A percentile compares a stretch with the other conserved stretches of the same genome.
Conservation (phyloP, 2,888 invertebrate species). For the Brachypalpus laphriformis region DNA sequence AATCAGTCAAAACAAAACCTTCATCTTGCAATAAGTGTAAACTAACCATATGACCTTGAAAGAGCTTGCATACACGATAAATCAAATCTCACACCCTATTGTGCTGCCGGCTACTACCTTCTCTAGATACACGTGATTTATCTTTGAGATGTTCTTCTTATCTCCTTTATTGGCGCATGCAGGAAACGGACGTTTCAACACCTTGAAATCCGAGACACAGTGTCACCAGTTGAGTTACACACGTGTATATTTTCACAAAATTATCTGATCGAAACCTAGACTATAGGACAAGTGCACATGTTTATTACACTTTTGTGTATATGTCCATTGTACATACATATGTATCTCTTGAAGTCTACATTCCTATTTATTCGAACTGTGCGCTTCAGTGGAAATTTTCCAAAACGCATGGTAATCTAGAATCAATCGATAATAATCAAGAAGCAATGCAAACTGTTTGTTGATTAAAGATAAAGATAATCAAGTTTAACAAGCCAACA, state of each 20-base stretch:
- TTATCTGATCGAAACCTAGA: not conserved
- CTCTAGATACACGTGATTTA: conserved; percentile 1
- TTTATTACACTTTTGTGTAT: conserved; percentile 28
- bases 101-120: not conserved
- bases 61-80: no score
- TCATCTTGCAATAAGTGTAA: not conserved
- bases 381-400: conserved; percentile 65
- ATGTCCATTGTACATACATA: not conserved
- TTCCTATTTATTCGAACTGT: not conserved
- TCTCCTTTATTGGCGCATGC: not conserved
- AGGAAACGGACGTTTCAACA: conserved; percentile 16
- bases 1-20: not conserved
- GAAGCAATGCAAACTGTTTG: conserved; percentile 44
- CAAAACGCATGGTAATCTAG: conserved; percentile 54
- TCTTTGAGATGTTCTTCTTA: not conserved
- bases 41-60: not conserved
- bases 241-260: not conserved
- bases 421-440: conserved; percentile 45
- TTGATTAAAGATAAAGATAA: conserved; percentile 38
- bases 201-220: conserved; percentile 37
- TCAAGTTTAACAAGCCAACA: conserved; percentile 17
- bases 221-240: conserved; percentile 15
- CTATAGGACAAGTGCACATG: not conserved
- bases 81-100: not conserved
- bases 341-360: not conserved